Evolutionary conservation across 1,140 invertebrate species (phyloP), one percentile per base, ranked within the genome.

Genomic region (Oncopeltus fasciatus): DNA sequence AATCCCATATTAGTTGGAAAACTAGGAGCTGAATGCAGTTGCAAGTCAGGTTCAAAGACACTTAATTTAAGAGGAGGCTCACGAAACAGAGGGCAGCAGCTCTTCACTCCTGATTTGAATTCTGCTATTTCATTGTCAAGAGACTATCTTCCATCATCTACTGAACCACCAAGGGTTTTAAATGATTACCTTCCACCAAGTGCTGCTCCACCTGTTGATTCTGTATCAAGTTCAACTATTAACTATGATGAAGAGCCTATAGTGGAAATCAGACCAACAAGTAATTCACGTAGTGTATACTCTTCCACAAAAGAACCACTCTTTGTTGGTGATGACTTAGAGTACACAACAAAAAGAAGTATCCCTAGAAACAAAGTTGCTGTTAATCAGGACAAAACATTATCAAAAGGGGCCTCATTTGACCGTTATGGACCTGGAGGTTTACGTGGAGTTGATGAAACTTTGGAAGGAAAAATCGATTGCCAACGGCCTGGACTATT

Each of bases 401-500:
- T 49, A 24, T 28, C 51, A 3, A 57, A 51, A 27, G 65, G 60
- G 0, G 69, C 69, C 59, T 61, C 74, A 4, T 77, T 79, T 58
- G 77, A 82, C 65, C 71, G 77, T 11, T 81, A 80, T 64, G 78
- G 78, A 16, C 76, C 77, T 0, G 79, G 75, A 9, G 78, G 77
- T 18, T 73, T 44, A 26, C 29, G 64, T 44, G 67, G 68, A 26
- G 62, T 69, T 49, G 68, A 74, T 56, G 80, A 83, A 61, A 78
- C 78, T 1, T 71, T 85, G 21, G 76, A 82, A 64, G 81, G 81
- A n/a, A 77, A 76, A 1, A 65, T 74, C 70, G 81, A 86, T 27
- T 91, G 88, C 69, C 81, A 86, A 63, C 76, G 87, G 68, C 79
- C 86, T 5, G 88, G 88, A 68, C 76, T 91, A 0, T 91, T 91